phyloP scores from a whole-genome alignment of 2,888 invertebrate genomes.

The Eilema sororculum region DNA sequence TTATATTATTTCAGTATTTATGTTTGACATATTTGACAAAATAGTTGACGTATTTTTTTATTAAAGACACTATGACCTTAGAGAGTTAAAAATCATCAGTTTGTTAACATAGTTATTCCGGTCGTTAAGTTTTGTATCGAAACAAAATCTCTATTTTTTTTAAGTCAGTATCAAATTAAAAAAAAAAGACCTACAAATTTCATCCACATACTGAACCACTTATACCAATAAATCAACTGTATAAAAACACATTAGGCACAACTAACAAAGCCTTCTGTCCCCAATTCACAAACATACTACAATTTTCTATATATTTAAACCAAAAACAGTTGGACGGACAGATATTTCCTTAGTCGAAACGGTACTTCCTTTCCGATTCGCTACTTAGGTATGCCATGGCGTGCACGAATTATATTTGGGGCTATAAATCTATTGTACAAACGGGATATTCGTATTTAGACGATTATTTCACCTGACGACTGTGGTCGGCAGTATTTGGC shows the following conservation, averaged over 20 bases:
- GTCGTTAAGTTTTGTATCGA: no score
- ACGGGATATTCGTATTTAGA: conserved; percentile 12
- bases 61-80: no score
- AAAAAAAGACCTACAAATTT: not conserved
- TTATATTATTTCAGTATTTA: no score
- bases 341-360: conserved; percentile 58
- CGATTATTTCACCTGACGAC: not conserved
- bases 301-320: conserved; percentile 30
- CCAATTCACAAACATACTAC: conserved; percentile 10
- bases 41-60: no score
- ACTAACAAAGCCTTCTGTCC: not conserved
- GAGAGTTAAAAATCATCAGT: no score
- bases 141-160: no score
- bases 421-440: conserved; percentile 69
- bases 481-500: not conserved
- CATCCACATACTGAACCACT: not conserved
- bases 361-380: conserved; percentile 68
- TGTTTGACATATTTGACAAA: no score
- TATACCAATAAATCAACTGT: not conserved
- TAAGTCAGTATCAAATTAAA: not conserved
- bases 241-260: not conserved
- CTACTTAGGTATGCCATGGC: conserved; percentile 66
- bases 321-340: conserved; percentile 45
- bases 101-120: no score
- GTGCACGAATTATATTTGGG: conserved; percentile 62